Evolutionary conservation across 1,140 invertebrate species (phyloP).

Genomic region (Lepidotrigona ventralis): DNA sequence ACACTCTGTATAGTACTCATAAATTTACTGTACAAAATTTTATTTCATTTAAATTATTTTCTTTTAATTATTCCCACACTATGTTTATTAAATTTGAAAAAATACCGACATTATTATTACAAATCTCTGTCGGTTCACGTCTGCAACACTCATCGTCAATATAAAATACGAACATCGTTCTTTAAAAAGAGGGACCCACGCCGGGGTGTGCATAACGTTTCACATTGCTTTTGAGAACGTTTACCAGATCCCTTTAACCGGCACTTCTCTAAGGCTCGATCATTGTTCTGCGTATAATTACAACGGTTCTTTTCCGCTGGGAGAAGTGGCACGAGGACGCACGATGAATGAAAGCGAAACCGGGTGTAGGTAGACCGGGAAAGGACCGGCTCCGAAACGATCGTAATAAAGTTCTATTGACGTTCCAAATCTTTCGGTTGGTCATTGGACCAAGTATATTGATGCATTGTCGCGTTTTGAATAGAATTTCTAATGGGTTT

Average conservation of each 20-base stretch:
- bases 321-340: constrained; percentile 62
- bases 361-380: constrained; percentile 15
- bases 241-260: constrained; percentile 8
- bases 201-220: background rate
- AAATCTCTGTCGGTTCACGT: background rate
- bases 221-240: constrained; percentile 34
- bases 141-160: too few species aligned
- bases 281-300: constrained; percentile 55
- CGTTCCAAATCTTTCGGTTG: background rate
- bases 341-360: constrained; percentile 56
- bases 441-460: background rate
- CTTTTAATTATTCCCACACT: too few species aligned
- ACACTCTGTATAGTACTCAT: too few species aligned
- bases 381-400: constrained; percentile 33
- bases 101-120: too few species aligned
- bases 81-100: too few species aligned
- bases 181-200: background rate
- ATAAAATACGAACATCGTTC: background rate
- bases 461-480: background rate
- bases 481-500: background rate
- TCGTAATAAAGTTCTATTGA: constrained; percentile 26
- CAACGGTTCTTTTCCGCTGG: constrained; percentile 39
- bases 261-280: constrained; percentile 31
- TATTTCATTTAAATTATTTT: too few species aligned
- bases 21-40: too few species aligned